These are phyloP conservation scores for Pseudococcus longispinus DNA, from an alignment of 2,888 invertebrate species.

Conservation along the genomic window DNA sequence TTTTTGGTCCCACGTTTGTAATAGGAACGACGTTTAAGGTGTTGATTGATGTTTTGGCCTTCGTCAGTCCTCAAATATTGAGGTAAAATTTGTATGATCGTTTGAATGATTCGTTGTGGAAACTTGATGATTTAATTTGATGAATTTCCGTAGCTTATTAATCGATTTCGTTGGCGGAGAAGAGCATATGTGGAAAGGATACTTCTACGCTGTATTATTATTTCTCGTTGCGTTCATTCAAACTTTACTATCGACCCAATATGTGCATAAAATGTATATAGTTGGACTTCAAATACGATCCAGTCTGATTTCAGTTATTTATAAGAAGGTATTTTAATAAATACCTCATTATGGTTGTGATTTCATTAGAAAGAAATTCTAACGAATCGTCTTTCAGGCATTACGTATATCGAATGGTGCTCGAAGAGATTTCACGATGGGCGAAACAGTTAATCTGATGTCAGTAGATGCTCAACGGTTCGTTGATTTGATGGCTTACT, in stretches of 20 bases:
- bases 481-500: constrained; percentile 64
- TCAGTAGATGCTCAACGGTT: constrained; percentile 66
- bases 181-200: constrained; percentile 67
- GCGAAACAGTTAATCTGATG: constrained; percentile 67
- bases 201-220: constrained; percentile 67
- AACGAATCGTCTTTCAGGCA: constrained; percentile 59
- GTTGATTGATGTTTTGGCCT: constrained; percentile 83
- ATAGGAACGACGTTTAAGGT: constrained; percentile 85
- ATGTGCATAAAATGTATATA: constrained; percentile 67
- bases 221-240: constrained; percentile 66
- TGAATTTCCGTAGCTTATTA: constrained; percentile 58
- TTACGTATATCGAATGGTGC: constrained; percentile 63
- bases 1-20: constrained; percentile 86
- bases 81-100: constrained; percentile 69
- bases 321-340: constrained; percentile 63
- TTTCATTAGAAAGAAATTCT: background rate
- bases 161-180: constrained; percentile 63
- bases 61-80: constrained; percentile 87
- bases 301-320: constrained; percentile 67
- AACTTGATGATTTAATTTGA: background rate
- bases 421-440: constrained; percentile 64
- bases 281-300: constrained; percentile 68
- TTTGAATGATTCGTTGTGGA: background rate
- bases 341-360: background rate
- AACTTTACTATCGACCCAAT: constrained; percentile 67